Base-by-base conservation (phyloP, 2,888 invertebrate genomes). In the Spisula subtruncata region DNA sequence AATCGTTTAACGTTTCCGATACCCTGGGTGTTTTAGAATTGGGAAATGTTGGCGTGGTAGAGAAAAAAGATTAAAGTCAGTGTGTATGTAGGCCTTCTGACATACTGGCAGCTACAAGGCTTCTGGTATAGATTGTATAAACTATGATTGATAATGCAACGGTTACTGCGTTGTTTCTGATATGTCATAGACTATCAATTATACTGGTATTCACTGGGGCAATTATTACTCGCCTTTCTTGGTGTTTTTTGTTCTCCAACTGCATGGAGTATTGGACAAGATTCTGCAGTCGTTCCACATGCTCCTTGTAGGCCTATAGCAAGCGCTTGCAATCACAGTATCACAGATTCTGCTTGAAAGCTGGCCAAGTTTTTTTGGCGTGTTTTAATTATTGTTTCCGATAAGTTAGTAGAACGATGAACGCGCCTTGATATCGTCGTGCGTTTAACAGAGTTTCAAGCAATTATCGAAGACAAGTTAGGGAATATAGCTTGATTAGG, bases 171-270 rank as follows among this genome's bases (percentile, higher is more conserved):
- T 25, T 66, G 25, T n/a, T 6, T 10, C 51, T 66, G 25, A 66
- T 66, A 66, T 66, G 60, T 66, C 60, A 79, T 85, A 79, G 75
- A 79, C 75, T 85, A 85, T 75, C 85, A 85, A 85, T 85, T 75
- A 54, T 51, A 32, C 51, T 16, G 29, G 75, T 85, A 85, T 54
- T 79, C 75, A 79, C 35, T 51, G 51, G 29, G 51, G 85, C 85
- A 80, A 56, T 85, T 56, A 85, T 79, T 85, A 83, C 41, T 79
- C 75, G 48, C 79, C 51, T 51, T 84, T 54, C 75, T 66, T 46
- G 20, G 1, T n/a, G 18, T 83, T 66, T 25, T 66, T 83, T 46
- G 2, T 41, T 8, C 41, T 71, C 71, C 71, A 51, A 20, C 35
- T 84, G 84, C 84, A 51, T 25, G 81, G 25, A 81, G 14, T 81